These are phyloP conservation scores for Ibycter americanus DNA, from an alignment of 2,797 vertebrate genomes.

Conservation along the genomic window DNA sequence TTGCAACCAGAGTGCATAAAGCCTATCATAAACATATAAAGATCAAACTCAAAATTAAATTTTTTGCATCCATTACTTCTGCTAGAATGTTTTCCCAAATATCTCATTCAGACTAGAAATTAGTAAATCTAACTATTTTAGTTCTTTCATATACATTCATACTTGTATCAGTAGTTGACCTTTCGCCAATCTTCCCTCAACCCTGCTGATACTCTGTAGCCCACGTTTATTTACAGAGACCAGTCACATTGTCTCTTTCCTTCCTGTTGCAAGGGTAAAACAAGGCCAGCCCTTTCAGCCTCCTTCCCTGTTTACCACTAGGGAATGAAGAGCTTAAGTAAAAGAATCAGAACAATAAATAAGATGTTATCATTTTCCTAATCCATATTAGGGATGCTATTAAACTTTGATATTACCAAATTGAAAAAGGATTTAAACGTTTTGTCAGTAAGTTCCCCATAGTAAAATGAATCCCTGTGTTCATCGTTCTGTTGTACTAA, in stretches of 20 bases:
- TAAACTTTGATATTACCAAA: conserved; percentile 53
- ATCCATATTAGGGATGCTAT: conserved; percentile 45
- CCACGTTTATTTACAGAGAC: not conserved
- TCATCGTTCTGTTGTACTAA: conserved; percentile 55
- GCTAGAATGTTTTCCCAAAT: not conserved
- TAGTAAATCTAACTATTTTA: not conserved
- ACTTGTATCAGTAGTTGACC: not conserved
- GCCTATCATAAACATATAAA: not conserved
- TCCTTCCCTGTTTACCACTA: not conserved
- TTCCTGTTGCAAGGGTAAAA: conserved; percentile 10
- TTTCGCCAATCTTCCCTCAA: not conserved
- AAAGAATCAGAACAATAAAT: conserved; percentile 51
- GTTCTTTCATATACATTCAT: not conserved
- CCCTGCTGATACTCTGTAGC: not conserved
- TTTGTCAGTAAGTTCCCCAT: conserved; percentile 52
- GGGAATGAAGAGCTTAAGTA: conserved; percentile 33
- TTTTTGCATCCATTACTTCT: not conserved
- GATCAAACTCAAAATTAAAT: not conserved
- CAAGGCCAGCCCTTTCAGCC: not conserved
- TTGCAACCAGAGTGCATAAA: not conserved
- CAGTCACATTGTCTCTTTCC: not conserved
- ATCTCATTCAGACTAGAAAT: not conserved
- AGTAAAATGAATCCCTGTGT: conserved; percentile 56
- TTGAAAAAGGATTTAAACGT: conserved; percentile 58
- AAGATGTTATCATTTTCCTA: conserved; percentile 30